Evolutionary conservation across 2,888 invertebrate species (phyloP), one percentile per base, ranked within the genome.

Genomic region (Gasteruption jaculator): DNA sequence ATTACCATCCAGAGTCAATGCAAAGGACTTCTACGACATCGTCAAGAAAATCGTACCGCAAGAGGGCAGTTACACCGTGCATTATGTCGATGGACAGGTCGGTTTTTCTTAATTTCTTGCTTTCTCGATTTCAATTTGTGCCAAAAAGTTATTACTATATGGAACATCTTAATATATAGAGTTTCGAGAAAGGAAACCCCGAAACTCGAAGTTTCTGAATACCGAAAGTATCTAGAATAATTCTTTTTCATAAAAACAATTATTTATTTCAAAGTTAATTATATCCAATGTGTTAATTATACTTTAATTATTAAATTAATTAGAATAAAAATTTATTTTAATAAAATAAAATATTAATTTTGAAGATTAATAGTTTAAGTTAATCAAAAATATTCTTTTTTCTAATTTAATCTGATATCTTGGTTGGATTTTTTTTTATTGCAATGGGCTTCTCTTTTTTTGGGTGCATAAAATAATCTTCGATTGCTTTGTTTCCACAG

Each of bases 61-160:
- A 43, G 67, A 71, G 26, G 64, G 68, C 21, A 60, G 61, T 26
- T 79, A 76, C 53, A 71, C 74, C 25, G 57, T 80, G 15, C 69
- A 76, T 41, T 70, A 78, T 43, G 79, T 79, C 5, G 77, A 77
- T 61, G 79, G 77, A 37, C 68, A 78, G 77, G 79, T 78, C 48
- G 43, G 66, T 46, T 18, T 14, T 48, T 25, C 21, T 56, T 22
- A 21, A 11, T 18, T 38, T 5, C 8, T 19, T 18, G 16, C 30
- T 34, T 16, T 35, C 26, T 10, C 19, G 10, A 30, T 27, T 12
- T 11, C 19, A 11, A 11, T 19, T 15, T 34, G n/a, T n/a, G 19
- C 33, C 20, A 16, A n/a, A n/a, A n/a, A n/a, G n/a, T n/a, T n/a
- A n/a, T n/a, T n/a, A n/a, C n/a, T n/a, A n/a, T n/a, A n/a, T n/a